Conservation (phyloP, 2,113 vertebrate genomes). For the Nanorana parkeri region DNA sequence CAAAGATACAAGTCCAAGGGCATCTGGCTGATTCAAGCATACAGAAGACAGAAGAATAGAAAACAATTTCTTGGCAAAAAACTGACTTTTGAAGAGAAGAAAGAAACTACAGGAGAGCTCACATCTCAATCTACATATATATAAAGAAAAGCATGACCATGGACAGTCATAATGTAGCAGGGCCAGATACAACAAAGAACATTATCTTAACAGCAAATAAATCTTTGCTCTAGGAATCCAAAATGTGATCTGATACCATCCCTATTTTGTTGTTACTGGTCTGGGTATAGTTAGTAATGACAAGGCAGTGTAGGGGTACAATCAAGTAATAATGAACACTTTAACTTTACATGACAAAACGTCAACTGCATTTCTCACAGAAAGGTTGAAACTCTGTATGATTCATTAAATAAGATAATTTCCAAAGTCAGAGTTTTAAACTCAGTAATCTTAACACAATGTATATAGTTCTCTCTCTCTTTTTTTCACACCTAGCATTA, state of each 20-base stretch:
- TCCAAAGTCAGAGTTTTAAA: no score
- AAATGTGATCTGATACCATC: neutral
- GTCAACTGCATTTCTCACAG: no score
- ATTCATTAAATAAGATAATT: no score
- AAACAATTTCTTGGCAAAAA: conserved; percentile 58
- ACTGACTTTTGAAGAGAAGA: conserved; percentile 62
- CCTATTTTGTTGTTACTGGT: neutral
- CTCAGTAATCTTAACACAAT: no score
- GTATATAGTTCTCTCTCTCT: no score
- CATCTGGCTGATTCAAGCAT: conserved; percentile 56
- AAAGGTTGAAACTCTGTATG: no score
- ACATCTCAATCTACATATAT: conserved; percentile 19
- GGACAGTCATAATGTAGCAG: conserved; percentile 64
- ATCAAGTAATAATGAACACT: no score
- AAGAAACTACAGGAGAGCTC: conserved; percentile 56
- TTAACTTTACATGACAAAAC: no score
- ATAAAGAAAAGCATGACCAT: conserved; percentile 57
- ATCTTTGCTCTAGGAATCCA: neutral
- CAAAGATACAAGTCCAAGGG: conserved; percentile 71
- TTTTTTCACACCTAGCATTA: no score
- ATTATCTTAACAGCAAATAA: neutral
- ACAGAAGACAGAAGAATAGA: conserved; percentile 47
- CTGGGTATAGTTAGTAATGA: no score
- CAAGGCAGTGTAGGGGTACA: no score
- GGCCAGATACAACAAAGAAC: neutral